Evolutionary conservation across 2,113 vertebrate species (phyloP), one percentile per base, ranked within the genome.

Genomic region (Crotalus tigris): DNA sequence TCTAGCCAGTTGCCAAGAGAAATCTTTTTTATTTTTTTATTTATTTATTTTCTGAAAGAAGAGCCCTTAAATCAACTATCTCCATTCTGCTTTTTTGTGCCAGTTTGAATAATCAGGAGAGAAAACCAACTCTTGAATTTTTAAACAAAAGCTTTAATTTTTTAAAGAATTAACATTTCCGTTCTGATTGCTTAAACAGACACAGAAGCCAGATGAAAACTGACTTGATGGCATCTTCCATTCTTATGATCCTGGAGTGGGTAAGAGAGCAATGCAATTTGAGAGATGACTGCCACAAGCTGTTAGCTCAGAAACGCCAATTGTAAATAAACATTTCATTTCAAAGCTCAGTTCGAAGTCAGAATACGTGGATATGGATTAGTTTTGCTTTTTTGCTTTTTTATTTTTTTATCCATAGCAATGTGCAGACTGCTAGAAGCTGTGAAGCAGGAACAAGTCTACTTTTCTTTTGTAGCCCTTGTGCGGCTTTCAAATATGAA

Each of bases 121-220:
- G 94, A 39, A 0, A 81, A 1, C 88, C 93, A 15, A 92, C 23
- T 93, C 21, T 53, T 96, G 94, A 95, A 94, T 96, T 97, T 97
- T 97, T 97, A 96, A 97, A 94, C 11, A 92, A 94, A n/a, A 46
- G 91, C 2, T 95, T 97, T 96, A 96, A 97, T 94, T 88, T 96
- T 96, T 97, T 96, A 96, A 97, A 94, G 33, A 96, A 96, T 49
- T 39, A 94, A 94, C 85, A 94, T 58, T 95, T 58, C 4, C 93
- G 39, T 95, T 96, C 91, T 75, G 64, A 95, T 92, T 94, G 5
- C 4, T 81, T 54, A 93, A 96, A 95, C 89, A 92, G 69, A 33
- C 91, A 95, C 92, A 95, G 93, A 89, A 0, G 0, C 2, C 57
- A 7, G 87, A n/a, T 85, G 92, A 85, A 85, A 53, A 95, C 59